Conservation (phyloP, 2,113 vertebrate species). For the Acinonyx jubatus region DNA sequence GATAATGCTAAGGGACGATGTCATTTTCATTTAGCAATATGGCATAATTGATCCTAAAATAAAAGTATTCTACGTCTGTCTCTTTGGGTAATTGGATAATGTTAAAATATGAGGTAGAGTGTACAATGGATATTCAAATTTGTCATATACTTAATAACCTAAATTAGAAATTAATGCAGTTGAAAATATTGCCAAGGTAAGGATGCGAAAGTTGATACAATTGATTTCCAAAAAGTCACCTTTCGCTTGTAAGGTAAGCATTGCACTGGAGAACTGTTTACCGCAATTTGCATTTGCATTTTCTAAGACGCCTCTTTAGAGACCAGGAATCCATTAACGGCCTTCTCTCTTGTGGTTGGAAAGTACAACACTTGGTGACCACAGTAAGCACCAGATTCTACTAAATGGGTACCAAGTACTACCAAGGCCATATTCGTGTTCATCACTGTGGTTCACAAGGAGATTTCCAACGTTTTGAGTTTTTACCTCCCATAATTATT, state of each 20-base stretch:
- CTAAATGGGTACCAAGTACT: background rate
- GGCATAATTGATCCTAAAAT: slow-evolving; percentile 36
- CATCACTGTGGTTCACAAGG: background rate
- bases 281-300: background rate
- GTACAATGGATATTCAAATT: background rate
- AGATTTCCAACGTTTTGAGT: slow-evolving; percentile 23
- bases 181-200: background rate
- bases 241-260: background rate
- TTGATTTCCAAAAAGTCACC: background rate
- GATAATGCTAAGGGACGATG: background rate
- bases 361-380: background rate
- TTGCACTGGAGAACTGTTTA: background rate
- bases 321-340: background rate
- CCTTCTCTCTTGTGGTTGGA: background rate
- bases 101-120: slow-evolving; percentile 20
- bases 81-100: background rate
- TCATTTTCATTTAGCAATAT: slow-evolving; percentile 56
- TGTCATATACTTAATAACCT: background rate
- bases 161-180: background rate
- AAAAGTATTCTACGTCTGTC: background rate
- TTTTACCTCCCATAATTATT: slow-evolving; percentile 40
- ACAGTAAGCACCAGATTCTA: background rate
- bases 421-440: background rate
- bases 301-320: background rate
- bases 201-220: background rate